These are phyloP conservation scores for Stylophora pistillata DNA, from an alignment of 64 coral and sea anemone species.

Conservation along the genomic window DNA sequence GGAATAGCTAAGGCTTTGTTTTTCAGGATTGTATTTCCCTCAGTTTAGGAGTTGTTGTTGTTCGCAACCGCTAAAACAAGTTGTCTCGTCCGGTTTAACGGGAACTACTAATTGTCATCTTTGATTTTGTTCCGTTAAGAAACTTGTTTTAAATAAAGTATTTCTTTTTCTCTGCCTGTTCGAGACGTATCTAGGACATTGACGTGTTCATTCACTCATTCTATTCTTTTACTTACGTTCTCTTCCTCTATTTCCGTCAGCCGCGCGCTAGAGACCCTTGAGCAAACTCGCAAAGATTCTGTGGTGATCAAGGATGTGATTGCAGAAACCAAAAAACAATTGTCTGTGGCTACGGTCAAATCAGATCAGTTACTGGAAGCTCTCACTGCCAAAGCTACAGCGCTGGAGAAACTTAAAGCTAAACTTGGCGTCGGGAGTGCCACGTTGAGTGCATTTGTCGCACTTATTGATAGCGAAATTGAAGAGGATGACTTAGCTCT, in stretches of 20 bases:
- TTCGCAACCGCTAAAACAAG: too few relatives aligned
- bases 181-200: too few relatives aligned
- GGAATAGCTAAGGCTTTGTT: neutral
- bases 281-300: slow-evolving; percentile 90
- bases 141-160: too few relatives aligned
- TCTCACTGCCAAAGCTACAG: slow-evolving; percentile 85
- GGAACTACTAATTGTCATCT: too few relatives aligned
- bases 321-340: slow-evolving; percentile 72
- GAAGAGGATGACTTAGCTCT: slow-evolving; percentile 89
- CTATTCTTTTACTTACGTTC: neutral
- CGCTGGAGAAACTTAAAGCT: slow-evolving; percentile 90
- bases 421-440: slow-evolving; percentile 92
- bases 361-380: slow-evolving; percentile 76
- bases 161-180: too few relatives aligned
- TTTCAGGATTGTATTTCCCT: neutral
- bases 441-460: slow-evolving; percentile 86
- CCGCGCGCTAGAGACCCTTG: slow-evolving; percentile 73
- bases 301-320: slow-evolving; percentile 83
- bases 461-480: slow-evolving; percentile 93
- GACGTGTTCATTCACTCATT: too few relatives aligned
- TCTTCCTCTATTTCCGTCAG: slow-evolving; percentile 19
- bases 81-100: too few relatives aligned
- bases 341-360: slow-evolving; percentile 68
- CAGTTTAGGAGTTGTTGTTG: neutral
- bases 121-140: too few relatives aligned